Evolutionary conservation across 2,113 vertebrate genomes (phyloP).

Genomic region (Tringa solitaria): DNA sequence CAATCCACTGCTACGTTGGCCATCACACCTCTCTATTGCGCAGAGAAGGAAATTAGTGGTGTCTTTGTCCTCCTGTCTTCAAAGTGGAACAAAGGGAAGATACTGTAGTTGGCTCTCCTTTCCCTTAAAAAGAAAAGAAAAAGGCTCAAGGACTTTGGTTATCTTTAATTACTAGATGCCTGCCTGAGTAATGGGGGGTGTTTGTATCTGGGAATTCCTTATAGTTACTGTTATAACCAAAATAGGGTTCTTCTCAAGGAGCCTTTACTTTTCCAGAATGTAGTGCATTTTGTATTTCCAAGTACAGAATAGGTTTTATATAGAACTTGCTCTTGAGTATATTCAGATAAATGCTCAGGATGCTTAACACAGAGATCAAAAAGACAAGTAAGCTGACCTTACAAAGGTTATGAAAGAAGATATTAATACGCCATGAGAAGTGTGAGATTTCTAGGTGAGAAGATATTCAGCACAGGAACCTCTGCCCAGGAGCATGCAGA

Average conservation of each 20-base stretch:
- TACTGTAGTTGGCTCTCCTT: not conserved
- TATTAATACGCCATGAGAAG: not conserved
- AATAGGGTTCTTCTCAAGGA: not conserved
- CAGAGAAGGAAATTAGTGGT: not conserved
- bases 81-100: not conserved
- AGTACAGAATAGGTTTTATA: not conserved
- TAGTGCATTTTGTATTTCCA: not conserved
- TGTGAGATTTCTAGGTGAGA: not conserved
- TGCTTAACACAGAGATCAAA: not conserved
- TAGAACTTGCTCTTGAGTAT: not conserved
- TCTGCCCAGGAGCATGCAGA: not conserved
- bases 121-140: not conserved
- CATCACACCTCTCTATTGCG: not conserved
- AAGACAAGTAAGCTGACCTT: not conserved
- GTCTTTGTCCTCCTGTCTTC: not conserved
- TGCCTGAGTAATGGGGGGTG: not conserved
- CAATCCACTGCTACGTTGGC: not conserved
- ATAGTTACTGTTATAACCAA: not conserved
- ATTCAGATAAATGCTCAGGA: not conserved
- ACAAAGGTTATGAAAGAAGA: not conserved
- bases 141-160: not conserved
- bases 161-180: not conserved
- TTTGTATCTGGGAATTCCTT: not conserved
- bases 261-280: not conserved
- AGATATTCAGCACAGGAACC: not conserved